Evolutionary conservation across 2,797 vertebrate genomes (phyloP).

Genomic region (Phalloptychus januarius): DNA sequence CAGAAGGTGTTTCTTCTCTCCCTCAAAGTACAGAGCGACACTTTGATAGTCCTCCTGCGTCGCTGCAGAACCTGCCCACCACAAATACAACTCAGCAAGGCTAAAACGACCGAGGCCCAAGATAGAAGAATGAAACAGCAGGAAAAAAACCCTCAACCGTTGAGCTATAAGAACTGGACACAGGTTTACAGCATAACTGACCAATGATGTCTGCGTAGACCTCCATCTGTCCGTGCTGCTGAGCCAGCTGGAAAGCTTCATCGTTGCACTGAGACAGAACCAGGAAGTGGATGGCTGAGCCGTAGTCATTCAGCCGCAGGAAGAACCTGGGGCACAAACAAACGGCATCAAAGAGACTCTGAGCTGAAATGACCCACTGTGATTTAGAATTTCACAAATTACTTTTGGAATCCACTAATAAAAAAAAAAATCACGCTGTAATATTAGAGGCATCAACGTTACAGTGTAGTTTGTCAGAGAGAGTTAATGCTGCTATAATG

Average conservation of each 20-base stretch:
- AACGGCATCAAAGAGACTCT: background rate
- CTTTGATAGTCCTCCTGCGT: conserved; percentile 95
- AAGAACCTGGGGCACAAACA: conserved; percentile 86
- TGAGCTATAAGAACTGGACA: background rate
- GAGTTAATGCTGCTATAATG: background rate
- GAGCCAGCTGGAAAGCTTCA: conserved; percentile 95
- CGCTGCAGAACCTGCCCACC: conserved; percentile 85
- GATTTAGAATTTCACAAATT: background rate
- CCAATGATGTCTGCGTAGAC: conserved; percentile 97
- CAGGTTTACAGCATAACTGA: conserved; percentile 22
- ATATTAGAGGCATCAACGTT: background rate
- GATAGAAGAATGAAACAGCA: background rate
- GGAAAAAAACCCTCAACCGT: background rate
- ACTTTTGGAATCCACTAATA: background rate
- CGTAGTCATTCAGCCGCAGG: conserved; percentile 90
- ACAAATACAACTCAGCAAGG: conserved; percentile 12
- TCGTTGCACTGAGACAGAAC: conserved; percentile 96
- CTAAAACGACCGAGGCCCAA: background rate
- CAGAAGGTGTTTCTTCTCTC: conserved; percentile 93
- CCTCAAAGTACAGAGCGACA: conserved; percentile 96
- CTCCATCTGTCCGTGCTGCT: conserved; percentile 97
- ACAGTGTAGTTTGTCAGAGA: background rate
- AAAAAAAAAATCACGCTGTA: background rate
- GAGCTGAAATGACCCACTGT: background rate
- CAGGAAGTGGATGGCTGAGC: conserved; percentile 96